Conservation (phyloP, 2,797 vertebrate genomes). For the Anguilla megastoma region DNA sequence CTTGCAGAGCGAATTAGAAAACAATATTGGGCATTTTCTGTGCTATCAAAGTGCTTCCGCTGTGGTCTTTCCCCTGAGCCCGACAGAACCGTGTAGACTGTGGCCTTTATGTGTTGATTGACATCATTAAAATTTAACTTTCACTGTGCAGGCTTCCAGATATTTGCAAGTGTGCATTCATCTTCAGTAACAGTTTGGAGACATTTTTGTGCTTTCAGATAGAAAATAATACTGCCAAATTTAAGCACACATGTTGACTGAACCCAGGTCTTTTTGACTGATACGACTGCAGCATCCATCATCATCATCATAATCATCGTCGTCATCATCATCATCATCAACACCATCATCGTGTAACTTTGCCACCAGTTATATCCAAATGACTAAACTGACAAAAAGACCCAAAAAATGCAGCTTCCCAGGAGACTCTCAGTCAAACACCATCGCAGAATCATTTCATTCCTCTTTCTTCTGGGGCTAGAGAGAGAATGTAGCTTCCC, state of each 20-base stretch:
- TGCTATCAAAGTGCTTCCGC: not conserved
- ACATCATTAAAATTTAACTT: too few species aligned
- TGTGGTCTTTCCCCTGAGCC: constrained; percentile 1
- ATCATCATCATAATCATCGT: not conserved
- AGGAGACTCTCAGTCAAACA: not conserved
- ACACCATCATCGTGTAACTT: not conserved
- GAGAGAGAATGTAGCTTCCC: not conserved
- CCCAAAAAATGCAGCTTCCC: not conserved
- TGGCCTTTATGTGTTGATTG: not conserved
- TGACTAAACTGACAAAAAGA: not conserved
- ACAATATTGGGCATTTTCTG: not conserved
- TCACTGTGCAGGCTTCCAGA: too few species aligned
- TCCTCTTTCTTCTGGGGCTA: not conserved
- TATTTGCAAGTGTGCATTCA: too few species aligned
- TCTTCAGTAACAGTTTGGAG: too few species aligned
- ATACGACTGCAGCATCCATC: not conserved
- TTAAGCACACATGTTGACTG: not conserved
- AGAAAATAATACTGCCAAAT: not conserved
- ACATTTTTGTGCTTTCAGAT: too few species aligned
- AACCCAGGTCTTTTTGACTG: not conserved
- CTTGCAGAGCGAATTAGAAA: not conserved
- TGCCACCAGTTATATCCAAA: too few species aligned
- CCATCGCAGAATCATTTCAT: not conserved
- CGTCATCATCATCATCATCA: not conserved
- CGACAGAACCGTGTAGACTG: not conserved